Evolutionary conservation across 2,113 vertebrate species (phyloP).

Genomic region (Passer domesticus): DNA sequence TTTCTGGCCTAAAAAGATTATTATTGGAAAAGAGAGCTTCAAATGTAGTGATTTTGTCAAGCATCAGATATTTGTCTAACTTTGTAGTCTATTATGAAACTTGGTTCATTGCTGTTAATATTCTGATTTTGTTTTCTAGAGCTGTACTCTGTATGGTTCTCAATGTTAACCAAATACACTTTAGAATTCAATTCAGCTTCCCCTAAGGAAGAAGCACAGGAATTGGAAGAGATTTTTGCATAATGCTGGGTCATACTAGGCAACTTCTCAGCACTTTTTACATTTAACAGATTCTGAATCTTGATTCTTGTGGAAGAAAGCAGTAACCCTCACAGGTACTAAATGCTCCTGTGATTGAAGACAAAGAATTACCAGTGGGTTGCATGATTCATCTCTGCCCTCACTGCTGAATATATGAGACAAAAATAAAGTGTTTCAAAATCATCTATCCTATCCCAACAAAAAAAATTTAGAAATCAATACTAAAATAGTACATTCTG

Average conservation of each 20-base stretch:
- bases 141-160: neutral
- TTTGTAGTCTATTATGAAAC: neutral
- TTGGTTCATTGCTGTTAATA: neutral
- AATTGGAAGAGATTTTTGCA: neutral
- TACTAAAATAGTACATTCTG: neutral
- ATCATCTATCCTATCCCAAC: neutral
- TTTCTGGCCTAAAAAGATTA: neutral
- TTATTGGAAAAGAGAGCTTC: neutral
- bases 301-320: neutral
- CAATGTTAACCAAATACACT: neutral
- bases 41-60: neutral
- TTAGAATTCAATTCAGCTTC: neutral
- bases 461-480: neutral
- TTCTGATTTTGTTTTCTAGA: neutral
- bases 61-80: neutral
- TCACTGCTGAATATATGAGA: neutral
- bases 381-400: constrained; percentile 4
- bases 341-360: neutral
- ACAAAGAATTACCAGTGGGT: neutral
- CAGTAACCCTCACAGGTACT: neutral
- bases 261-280: neutral
- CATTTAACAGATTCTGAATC: neutral
- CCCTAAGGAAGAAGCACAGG: neutral
- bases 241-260: neutral
- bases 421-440: neutral